Evolutionary conservation across 2,797 vertebrate species (phyloP).

Genomic region (Lagocephalus sceleratus): DNA sequence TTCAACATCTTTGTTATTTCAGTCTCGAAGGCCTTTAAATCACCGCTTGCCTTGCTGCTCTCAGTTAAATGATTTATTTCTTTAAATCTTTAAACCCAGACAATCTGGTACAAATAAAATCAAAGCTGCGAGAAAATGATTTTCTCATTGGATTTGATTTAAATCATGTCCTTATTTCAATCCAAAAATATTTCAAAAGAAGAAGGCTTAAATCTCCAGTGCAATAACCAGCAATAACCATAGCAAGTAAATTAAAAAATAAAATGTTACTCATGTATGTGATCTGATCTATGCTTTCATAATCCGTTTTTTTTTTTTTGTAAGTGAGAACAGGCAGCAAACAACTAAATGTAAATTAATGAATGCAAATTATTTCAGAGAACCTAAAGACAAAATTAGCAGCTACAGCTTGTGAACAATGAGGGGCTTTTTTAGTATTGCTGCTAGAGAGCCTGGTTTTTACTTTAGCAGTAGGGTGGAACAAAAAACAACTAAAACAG

Average conservation of each 20-base stretch:
- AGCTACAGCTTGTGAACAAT: too few relatives aligned
- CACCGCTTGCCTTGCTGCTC: slow-evolving; percentile 32
- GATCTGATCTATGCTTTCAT: too few relatives aligned
- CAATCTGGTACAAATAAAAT: slow-evolving; percentile 50
- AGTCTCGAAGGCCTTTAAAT: slow-evolving; percentile 44
- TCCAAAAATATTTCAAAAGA: slow-evolving; percentile 19
- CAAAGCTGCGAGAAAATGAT: slow-evolving; percentile 20
- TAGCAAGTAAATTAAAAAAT: neutral
- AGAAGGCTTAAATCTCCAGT: slow-evolving; percentile 27
- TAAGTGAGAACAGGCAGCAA: too few relatives aligned
- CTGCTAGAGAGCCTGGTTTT: neutral
- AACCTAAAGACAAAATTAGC: too few relatives aligned
- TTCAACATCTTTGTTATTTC: slow-evolving; percentile 42
- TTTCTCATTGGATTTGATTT: slow-evolving; percentile 35
- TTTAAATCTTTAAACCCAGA: slow-evolving; percentile 39
- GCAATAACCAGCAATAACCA: slow-evolving; percentile 16
- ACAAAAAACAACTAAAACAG: slow-evolving; percentile 3
- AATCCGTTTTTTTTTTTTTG: too few relatives aligned
- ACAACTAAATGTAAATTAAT: too few relatives aligned
- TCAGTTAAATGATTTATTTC: slow-evolving; percentile 43
- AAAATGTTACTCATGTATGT: neutral
- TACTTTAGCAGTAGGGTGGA: neutral
- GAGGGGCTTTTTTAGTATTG: too few relatives aligned
- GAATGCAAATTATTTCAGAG: too few relatives aligned
- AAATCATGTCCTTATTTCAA: slow-evolving; percentile 36